Percentiles rank a stretch among this genome's conserved stretches.
Conservation (phyloP, 2,888 invertebrate species). For the Caenorhabditis sp. region DNA sequence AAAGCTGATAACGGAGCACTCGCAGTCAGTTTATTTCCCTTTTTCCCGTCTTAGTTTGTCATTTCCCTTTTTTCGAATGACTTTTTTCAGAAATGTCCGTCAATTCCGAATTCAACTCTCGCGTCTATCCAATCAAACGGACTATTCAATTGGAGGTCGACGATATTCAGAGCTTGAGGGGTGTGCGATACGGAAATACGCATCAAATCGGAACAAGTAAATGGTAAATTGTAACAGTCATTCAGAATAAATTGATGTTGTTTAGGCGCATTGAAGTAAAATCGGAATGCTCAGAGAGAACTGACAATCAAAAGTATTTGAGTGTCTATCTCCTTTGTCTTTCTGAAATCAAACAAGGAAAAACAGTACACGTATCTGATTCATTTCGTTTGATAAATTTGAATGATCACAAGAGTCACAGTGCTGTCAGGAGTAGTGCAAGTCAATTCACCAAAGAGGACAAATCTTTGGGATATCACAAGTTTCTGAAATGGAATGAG, state of each 20-base stretch:
- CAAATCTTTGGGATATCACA: not conserved
- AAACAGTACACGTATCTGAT: not conserved
- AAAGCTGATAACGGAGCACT: too few species aligned
- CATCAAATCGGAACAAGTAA: not conserved
- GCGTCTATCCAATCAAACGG: not conserved
- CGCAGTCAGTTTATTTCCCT: too few species aligned
- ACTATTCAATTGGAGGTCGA: not conserved
- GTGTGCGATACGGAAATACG: not conserved
- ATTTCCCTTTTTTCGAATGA: too few species aligned
- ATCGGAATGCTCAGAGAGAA: not conserved
- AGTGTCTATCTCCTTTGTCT: not conserved
- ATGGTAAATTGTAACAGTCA: not conserved
- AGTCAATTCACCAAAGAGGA: not conserved
- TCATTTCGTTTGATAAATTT: not conserved
- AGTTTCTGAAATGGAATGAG: not conserved
- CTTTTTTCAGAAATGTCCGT: too few species aligned
- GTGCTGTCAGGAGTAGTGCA: not conserved
- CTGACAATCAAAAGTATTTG: not conserved
- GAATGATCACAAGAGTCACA: too few species aligned
- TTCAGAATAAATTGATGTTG: not conserved
- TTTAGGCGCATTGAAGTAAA: not conserved
- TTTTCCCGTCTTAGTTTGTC: too few species aligned
- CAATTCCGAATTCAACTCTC: not conserved
- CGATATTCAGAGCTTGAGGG: not conserved
- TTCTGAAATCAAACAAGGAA: not conserved